Conservation (phyloP, 2,888 invertebrate genomes). For the Branchipolynoe longqiensis region DNA sequence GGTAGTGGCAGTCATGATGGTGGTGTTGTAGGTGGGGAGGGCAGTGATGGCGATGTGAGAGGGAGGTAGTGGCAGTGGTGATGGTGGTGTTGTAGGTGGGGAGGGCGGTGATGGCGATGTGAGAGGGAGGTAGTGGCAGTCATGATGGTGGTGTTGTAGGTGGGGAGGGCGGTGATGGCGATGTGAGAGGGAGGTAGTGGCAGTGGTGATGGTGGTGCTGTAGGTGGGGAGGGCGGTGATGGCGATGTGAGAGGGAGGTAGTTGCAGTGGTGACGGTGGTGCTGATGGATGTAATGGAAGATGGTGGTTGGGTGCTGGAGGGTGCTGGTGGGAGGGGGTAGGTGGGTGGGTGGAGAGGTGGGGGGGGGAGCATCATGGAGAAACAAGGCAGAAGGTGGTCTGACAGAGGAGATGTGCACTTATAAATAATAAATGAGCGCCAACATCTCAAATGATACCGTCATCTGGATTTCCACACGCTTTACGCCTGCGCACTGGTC, state of each 20-base stretch:
- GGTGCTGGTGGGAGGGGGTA: background rate
- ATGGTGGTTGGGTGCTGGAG: too few species aligned
- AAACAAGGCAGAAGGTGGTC: background rate
- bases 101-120: background rate
- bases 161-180: background rate
- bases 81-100: background rate
- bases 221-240: background rate
- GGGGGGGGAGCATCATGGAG: background rate
- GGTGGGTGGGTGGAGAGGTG: too few species aligned
- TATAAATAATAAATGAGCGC: slow-evolving; percentile 15
- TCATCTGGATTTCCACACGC: too few species aligned
- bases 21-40: too few species aligned
- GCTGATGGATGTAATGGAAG: too few species aligned
- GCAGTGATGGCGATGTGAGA: background rate
- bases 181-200: background rate
- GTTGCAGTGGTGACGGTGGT: background rate
- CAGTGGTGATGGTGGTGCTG: background rate
- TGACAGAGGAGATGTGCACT: slow-evolving; percentile 9
- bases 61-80: slow-evolving; percentile 14
- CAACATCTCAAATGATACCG: too few species aligned
- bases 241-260: background rate
- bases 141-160: background rate
- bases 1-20: background rate
- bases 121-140: background rate
- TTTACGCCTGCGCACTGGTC: too few species aligned